These are phyloP conservation scores for Stylophora pistillata DNA, from an alignment of 64 coral and sea anemone genomes.

Conservation along the genomic window DNA sequence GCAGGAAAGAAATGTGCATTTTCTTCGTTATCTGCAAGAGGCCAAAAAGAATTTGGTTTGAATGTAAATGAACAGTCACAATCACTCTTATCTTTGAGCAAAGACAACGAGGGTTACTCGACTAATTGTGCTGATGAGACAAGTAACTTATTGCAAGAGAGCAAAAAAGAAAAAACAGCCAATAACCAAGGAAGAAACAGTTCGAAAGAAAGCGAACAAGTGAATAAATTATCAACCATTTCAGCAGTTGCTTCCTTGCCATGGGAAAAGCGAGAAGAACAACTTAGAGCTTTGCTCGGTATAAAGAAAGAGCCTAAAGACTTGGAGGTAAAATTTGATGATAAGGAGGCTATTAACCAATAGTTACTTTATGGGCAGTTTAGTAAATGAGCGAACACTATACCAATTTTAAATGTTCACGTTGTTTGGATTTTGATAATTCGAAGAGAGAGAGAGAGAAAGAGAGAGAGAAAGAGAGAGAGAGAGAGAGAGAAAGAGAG, in stretches of 20 bases:
- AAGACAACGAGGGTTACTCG: background rate
- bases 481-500: too few relatives aligned
- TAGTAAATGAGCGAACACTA: too few relatives aligned
- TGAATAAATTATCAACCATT: background rate
- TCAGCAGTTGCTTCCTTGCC: background rate
- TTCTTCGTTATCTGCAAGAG: background rate
- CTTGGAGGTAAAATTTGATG: slow-evolving; percentile 29
- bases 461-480: too few relatives aligned
- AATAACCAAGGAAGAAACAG: background rate
- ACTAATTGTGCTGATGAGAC: background rate
- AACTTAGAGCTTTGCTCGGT: slow-evolving; percentile 37
- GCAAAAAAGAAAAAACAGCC: background rate
- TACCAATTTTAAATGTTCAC: background rate
- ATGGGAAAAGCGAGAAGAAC: slow-evolving; percentile 27
- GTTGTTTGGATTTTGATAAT: background rate
- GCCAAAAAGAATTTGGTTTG: too few relatives aligned
- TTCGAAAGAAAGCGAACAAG: background rate
- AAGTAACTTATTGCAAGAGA: background rate
- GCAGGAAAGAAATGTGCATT: background rate
- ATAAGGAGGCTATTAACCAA: background rate
- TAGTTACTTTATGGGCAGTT: too few relatives aligned
- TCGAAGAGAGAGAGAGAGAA: background rate
- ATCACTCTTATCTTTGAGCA: background rate
- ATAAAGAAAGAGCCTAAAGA: slow-evolving; percentile 47
- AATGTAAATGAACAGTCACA: background rate